Percentiles rank a stretch among this genome's conserved stretches.
phyloP scores from a whole-genome alignment of 2,888 invertebrate species.

The Dilophus febrilis region DNA sequence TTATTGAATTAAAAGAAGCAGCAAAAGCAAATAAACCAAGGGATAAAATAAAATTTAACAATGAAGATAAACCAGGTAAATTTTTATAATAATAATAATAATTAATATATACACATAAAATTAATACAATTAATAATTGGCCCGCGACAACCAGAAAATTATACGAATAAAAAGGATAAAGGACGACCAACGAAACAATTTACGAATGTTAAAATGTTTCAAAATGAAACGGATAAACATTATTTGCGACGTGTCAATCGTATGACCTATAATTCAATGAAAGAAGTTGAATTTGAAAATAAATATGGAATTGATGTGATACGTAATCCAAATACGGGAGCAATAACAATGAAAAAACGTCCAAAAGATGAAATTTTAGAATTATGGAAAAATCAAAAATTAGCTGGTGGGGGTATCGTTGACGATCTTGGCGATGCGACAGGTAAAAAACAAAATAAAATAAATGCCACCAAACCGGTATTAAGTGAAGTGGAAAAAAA shows the following conservation, averaged over 20 bases:
- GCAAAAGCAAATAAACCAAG: conserved; percentile 18
- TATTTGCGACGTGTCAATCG: conserved; percentile 49
- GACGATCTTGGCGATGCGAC: no score
- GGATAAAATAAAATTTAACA: conserved; percentile 6
- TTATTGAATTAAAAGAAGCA: conserved; percentile 41
- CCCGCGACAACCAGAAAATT: conserved; percentile 1
- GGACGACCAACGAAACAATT: conserved; percentile 25
- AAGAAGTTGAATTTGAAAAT: conserved; percentile 41
- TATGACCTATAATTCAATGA: conserved; percentile 41
- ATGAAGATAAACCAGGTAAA: conserved; percentile 21
- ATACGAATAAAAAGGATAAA: conserved; percentile 9
- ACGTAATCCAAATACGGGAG: conserved; percentile 34
- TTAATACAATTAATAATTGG: not conserved
- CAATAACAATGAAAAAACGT: conserved; percentile 29
- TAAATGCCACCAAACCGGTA: conserved; percentile 23
- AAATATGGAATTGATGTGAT: conserved; percentile 42
- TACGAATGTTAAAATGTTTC: conserved; percentile 37
- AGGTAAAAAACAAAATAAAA: conserved; percentile 18
- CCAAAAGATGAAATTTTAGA: conserved; percentile 36
- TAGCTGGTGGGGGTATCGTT: no score
- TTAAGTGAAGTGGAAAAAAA: conserved; percentile 12
- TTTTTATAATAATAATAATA: not conserved
- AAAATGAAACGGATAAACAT: conserved; percentile 42
- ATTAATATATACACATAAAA: not conserved
- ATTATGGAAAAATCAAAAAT: conserved; percentile 31